Evolutionary conservation across 1,140 invertebrate genomes (phyloP).

Genomic region (Ectropis grisescens): DNA sequence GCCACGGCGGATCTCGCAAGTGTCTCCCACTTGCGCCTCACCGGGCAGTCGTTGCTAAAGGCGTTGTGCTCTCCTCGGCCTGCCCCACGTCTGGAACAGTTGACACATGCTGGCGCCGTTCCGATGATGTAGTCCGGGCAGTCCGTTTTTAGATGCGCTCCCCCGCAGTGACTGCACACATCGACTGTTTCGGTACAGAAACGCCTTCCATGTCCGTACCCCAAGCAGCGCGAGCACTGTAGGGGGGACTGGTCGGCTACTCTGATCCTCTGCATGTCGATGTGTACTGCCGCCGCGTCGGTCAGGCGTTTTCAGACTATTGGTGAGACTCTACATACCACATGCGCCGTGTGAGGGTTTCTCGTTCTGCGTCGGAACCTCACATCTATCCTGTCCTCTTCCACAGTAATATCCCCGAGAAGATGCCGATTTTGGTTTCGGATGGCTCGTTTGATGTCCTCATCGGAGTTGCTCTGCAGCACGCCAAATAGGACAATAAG

Average conservation of each 20-base stretch:
- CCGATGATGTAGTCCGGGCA: not conserved
- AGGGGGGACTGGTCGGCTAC: constrained; percentile 14
- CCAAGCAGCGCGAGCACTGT: no score
- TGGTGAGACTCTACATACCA: no score
- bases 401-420: not conserved
- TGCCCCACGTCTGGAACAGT: constrained; percentile 2
- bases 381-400: constrained; percentile 2
- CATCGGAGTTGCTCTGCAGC: constrained; percentile 3
- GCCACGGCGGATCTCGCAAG: no score
- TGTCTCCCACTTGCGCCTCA: no score
- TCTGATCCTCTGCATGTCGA: constrained; percentile 1
- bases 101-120: not conserved
- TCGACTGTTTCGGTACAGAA: constrained; percentile 3
- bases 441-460: constrained; percentile 9
- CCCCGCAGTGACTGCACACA: constrained; percentile 7
- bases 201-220: constrained; percentile 3
- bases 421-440: constrained; percentile 10
- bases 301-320: constrained; percentile 1
- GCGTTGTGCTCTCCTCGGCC: no score
- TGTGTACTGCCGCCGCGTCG: not conserved
- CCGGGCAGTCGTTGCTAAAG: no score
- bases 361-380: constrained; percentile 5
- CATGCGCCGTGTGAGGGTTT: constrained; percentile 8
- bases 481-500: constrained; percentile 9
- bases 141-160: constrained; percentile 1